Evolutionary conservation across 2,888 invertebrate genomes (phyloP).

Genomic region (Anthrax anthrax): DNA sequence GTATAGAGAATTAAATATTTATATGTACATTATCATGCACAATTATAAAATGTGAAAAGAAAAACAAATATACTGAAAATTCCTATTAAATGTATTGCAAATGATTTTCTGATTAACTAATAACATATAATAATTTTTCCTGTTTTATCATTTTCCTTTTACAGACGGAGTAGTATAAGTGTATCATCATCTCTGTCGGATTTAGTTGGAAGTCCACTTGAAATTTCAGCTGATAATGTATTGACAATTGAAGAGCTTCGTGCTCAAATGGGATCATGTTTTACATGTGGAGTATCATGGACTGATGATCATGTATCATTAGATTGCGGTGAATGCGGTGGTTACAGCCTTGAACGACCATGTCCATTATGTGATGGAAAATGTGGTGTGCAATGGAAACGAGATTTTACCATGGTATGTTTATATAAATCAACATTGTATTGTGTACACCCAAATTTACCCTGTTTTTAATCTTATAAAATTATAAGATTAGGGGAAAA

Average conservation of each 20-base stretch:
- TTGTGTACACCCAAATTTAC: not conserved
- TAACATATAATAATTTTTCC: no score
- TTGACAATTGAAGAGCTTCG: slow-evolving; percentile 57
- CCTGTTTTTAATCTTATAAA: not conserved
- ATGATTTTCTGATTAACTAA: no score
- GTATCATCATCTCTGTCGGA: slow-evolving; percentile 33
- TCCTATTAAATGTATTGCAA: no score
- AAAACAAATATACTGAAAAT: no score
- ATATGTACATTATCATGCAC: no score
- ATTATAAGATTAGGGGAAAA: no score
- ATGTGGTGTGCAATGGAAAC: slow-evolving; percentile 56
- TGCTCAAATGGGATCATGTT: slow-evolving; percentile 56
- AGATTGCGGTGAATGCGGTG: slow-evolving; percentile 67
- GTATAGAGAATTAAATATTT: not conserved
- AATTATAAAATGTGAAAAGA: no score
- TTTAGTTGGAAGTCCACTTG: slow-evolving; percentile 30
- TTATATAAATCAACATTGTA: not conserved
- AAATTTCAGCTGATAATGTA: slow-evolving; percentile 36
- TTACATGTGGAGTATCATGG: slow-evolving; percentile 71
- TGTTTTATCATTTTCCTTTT: slow-evolving; percentile 13
- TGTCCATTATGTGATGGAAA: slow-evolving; percentile 62
- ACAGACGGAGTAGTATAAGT: slow-evolving; percentile 30
- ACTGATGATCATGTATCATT: slow-evolving; percentile 59
- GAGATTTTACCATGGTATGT: slow-evolving; percentile 62
- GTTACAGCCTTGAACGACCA: slow-evolving; percentile 58